Evolutionary conservation across 2,113 vertebrate genomes (phyloP).

Genomic region (Chiloscyllium plagiosum): DNA sequence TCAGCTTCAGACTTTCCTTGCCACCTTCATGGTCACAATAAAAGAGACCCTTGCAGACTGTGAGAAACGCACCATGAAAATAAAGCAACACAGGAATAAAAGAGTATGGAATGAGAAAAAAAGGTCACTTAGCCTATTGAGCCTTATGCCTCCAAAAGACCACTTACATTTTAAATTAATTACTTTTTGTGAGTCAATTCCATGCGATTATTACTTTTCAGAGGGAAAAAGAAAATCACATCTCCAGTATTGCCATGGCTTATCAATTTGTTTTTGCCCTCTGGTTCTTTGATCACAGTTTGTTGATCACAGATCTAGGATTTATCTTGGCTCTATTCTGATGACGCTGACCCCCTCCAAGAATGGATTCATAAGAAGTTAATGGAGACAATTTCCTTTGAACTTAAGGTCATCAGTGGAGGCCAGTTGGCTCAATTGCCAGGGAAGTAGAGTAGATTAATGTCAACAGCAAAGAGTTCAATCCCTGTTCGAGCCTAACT

Average conservation of each 20-base stretch:
- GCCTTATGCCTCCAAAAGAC: background rate
- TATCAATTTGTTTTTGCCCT: background rate
- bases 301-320: background rate
- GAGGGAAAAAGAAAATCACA: background rate
- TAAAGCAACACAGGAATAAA: conserved; percentile 22
- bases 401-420: background rate
- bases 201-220: background rate
- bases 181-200: conserved; percentile 10
- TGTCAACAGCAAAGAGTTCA: too few relatives aligned
- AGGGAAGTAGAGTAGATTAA: too few relatives aligned
- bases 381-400: background rate
- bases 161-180: conserved; percentile 20
- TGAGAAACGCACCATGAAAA: conserved; percentile 16
- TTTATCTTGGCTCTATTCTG: background rate
- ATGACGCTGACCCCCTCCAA: too few relatives aligned
- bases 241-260: background rate
- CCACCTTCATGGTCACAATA: conserved; percentile 18
- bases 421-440: background rate
- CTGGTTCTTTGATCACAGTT: background rate
- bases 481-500: too few relatives aligned
- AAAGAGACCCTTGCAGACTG: background rate
- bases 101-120: background rate
- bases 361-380: background rate
- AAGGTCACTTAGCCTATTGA: conserved; percentile 27
- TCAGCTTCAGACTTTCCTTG: conserved; percentile 10